phyloP scores from a whole-genome alignment of 1,140 invertebrate genomes.

The Formica selysi region DNA sequence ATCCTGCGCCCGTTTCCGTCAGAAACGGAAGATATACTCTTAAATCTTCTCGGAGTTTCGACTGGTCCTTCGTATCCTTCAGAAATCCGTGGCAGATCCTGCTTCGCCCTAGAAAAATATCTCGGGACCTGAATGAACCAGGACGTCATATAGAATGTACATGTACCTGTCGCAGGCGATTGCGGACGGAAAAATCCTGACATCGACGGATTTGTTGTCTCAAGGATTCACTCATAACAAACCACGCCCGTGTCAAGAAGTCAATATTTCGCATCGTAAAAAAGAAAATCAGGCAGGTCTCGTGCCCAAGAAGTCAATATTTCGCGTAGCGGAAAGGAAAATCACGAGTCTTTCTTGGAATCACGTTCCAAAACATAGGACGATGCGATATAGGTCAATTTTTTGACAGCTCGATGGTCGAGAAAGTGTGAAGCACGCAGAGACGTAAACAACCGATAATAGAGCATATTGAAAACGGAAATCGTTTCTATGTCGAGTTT shows the following conservation, averaged over 20 bases:
- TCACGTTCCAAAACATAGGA: slow-evolving; percentile 58
- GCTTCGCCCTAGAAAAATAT: slow-evolving; percentile 64
- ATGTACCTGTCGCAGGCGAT: slow-evolving; percentile 60
- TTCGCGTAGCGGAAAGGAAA: slow-evolving; percentile 40
- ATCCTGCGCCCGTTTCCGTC: neutral
- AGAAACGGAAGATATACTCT: neutral
- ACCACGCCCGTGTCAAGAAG: slow-evolving; percentile 42
- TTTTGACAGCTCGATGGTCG: neutral
- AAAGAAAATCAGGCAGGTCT: slow-evolving; percentile 15
- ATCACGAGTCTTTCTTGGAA: neutral
- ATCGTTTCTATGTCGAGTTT: neutral
- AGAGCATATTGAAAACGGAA: neutral
- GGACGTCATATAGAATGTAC: neutral
- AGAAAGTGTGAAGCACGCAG: neutral
- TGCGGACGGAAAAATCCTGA: neutral
- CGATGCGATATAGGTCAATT: neutral
- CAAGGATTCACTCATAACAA: slow-evolving; percentile 64
- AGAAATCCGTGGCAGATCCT: slow-evolving; percentile 8
- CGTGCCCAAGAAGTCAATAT: slow-evolving; percentile 58
- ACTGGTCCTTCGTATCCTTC: neutral
- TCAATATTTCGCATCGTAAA: slow-evolving; percentile 51
- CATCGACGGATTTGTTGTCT: slow-evolving; percentile 61
- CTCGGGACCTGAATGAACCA: slow-evolving; percentile 26
- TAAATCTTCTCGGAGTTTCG: slow-evolving; percentile 11
- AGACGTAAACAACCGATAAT: neutral